Base-by-base conservation (phyloP, 2,888 invertebrate species). In the Scaptomyza polygonia region DNA sequence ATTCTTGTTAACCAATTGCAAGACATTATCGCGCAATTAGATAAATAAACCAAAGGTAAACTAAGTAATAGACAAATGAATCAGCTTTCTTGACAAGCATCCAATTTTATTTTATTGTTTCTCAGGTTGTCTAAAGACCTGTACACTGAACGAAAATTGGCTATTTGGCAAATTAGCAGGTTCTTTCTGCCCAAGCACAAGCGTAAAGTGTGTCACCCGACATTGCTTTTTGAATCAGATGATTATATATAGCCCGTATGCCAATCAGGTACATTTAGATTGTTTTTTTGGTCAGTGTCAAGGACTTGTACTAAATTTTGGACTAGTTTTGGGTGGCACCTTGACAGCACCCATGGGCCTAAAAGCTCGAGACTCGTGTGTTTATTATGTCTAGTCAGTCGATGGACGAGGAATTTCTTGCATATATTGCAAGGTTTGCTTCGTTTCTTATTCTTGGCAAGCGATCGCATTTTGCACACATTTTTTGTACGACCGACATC, bases 401-500 rank as follows among this genome's bases (percentile, higher is more conserved):
- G 56, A 36, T 52, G 48, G 56, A 39, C 44, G 18, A 32, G 25
- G 51, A 67, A 85, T 82, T 80, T 66, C 53, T 79, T 39, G 16
- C 49, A 62, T 69, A 76, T 85, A 66, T 78, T 82, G 79, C 79
- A 76, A 74, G 64, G 61, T 73, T 72, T 65, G 58, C 55, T 70
- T 76, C 59, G 43, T 61, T 52, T 67, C 54, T 47, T 69, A 64
- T 77, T 82, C 86, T 83, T 83, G 82, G 88, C 82, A 83, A 85
- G 74, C 77, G 44, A 34, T 78, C 56, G 66, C 59, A 64, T 63
- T 64, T 45, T 63, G 49, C 49, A 48, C 48, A 48, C 18, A 48
- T 48, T 48, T 30, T 48, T 39, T 39, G 39, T 16, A 2, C 18
- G n/a, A 48, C 47, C 16, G 16, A 47, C 27, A 29, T 8, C 45